Evolutionary conservation across 1,140 invertebrate genomes (phyloP).

Genomic region (Phymorhynchus buccinoides): DNA sequence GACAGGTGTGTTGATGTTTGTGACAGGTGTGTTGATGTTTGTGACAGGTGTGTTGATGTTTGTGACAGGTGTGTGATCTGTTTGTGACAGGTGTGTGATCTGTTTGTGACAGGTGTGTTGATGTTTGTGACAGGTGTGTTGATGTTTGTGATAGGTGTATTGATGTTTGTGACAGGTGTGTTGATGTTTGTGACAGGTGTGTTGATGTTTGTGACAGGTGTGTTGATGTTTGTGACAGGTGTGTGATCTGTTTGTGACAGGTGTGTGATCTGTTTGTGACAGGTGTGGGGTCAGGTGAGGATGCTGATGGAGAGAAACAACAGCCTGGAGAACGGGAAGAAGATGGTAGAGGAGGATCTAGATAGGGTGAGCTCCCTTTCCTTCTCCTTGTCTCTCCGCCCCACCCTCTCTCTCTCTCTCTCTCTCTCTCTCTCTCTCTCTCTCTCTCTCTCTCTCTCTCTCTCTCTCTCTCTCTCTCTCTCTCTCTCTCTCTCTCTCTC

Average conservation of each 20-base stretch:
- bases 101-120: too few relatives aligned
- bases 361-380: slow-evolving; percentile 56
- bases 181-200: background rate
- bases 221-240: too few relatives aligned
- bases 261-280: slow-evolving; percentile 17
- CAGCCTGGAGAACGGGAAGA: slow-evolving; percentile 60
- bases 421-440: background rate
- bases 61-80: too few relatives aligned
- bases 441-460: background rate
- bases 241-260: background rate
- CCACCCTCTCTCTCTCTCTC: too few relatives aligned
- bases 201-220: background rate
- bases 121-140: too few relatives aligned
- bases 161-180: too few relatives aligned
- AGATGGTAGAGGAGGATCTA: slow-evolving; percentile 61
- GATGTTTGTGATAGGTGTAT: too few relatives aligned
- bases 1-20: too few relatives aligned
- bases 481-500: background rate
- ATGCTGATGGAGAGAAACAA: slow-evolving; percentile 66
- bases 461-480: background rate
- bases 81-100: too few relatives aligned
- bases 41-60: too few relatives aligned
- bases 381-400: too few relatives aligned
- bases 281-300: slow-evolving; percentile 65
- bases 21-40: too few relatives aligned